Evolutionary conservation across 2,888 invertebrate genomes (phyloP), one percentile per base, ranked within the genome.

Genomic region (Halocaridina rubra): DNA sequence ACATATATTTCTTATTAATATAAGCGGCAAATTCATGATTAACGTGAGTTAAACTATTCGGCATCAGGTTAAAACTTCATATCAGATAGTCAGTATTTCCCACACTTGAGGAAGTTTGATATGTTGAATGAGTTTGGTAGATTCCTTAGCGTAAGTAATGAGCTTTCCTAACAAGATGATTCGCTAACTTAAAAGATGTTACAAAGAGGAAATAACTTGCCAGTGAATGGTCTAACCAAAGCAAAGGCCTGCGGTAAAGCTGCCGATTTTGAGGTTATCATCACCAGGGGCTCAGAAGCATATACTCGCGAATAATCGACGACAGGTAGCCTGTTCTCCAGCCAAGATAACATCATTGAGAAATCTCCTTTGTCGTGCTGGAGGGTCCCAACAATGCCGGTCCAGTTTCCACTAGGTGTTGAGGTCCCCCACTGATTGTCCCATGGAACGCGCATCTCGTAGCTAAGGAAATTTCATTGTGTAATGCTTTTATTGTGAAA

Each of bases 341-440:
- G 33, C 75, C 74, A 84, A 2, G 86, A 84, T 22, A 86, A 46
- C 76, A 86, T 71, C 79, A 86, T 80, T 24, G 84, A 79, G 46
- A 86, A 84, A 53, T 86, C 86, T 8, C 76, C 86, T 61, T 67
- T 75, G 29, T 84, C 69, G 72, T 86, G 72, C 71, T 86, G 86
- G 71, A 86, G 75, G 5, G 79, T 80, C 13, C 86, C 84, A 29
- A 86, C 81, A n/a, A 77, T 79, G 3, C 86, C 86, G n/a, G 86
- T 81, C 86, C 86, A 86, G 81, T 86, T 86, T 5, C 86, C 86
- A 19, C 22, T 78, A 0, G 24, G 32, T 4, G 67, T 53, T 16
- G 74, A 74, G 4, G 74, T 75, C 13, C 84, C 82, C 86, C 86
- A 86, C 69, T 82, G 81, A 33, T 72, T 74, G 61, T 86, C 86